A percentile compares a stretch with the other conserved stretches of the same genome.
Conservation (phyloP, 2,888 invertebrate genomes). For the Drosophila macrothrix region DNA sequence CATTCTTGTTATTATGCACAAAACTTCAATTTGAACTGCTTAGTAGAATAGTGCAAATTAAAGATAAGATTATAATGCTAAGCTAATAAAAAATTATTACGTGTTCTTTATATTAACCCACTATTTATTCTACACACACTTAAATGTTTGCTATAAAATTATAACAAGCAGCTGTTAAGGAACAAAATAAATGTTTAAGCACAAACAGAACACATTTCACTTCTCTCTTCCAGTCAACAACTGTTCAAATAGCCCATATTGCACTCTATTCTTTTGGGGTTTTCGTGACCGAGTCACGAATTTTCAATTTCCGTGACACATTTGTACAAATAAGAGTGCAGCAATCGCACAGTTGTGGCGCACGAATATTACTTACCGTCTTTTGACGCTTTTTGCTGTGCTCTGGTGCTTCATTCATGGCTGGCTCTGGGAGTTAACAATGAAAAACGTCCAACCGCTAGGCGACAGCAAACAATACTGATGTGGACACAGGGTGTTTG, state of each 20-base stretch:
- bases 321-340: slow-evolving; percentile 64
- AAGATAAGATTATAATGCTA: slow-evolving; percentile 29
- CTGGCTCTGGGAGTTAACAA: slow-evolving; percentile 23
- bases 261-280: slow-evolving; percentile 7
- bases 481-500: slow-evolving; percentile 26
- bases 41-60: not conserved
- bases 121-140: not conserved
- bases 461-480: slow-evolving; percentile 65
- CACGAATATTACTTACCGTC: slow-evolving; percentile 66
- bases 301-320: slow-evolving; percentile 47
- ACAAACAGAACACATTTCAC: slow-evolving; percentile 2
- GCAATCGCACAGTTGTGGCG: slow-evolving; percentile 7
- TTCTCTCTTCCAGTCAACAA: slow-evolving; percentile 46
- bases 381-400: slow-evolving; percentile 81
- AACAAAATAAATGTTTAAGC: not conserved
- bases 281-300: slow-evolving; percentile 26
- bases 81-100: not conserved
- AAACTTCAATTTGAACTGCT: not conserved
- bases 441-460: slow-evolving; percentile 42
- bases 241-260: slow-evolving; percentile 49
- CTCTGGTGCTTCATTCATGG: slow-evolving; percentile 78
- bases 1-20: not conserved
- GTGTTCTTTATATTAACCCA: not conserved
- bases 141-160: not conserved
- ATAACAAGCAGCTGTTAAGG: slow-evolving; percentile 14